Evolutionary conservation across 2,113 vertebrate species (phyloP), one percentile per base, ranked within the genome.

Genomic region (Nyctibius bracteatus): DNA sequence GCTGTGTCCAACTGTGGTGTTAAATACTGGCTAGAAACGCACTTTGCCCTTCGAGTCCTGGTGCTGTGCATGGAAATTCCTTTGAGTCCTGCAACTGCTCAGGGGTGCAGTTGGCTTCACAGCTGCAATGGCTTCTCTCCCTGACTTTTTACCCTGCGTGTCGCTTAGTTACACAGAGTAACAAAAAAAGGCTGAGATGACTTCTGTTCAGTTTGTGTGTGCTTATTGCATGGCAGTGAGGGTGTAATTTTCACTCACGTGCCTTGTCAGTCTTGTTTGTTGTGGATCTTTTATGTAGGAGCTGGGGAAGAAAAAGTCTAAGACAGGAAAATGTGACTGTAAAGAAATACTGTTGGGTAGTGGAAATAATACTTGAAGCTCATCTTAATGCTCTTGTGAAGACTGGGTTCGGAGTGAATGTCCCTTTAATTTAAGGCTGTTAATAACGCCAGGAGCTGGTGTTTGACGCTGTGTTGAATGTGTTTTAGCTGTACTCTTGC

Each of bases 361-460:
- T 25, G 33, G 41, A 74, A 94, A 47, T 35, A 41, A 13, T 30
- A 27, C 19, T 54, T 5, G 0, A 66, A 51, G 30, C 15, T 95
- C 31, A 30, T 62, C 37, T 72, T 47, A 59, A 24, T 44, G 54
- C 15, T 41, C 3, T 47, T 46, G 20, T 25, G 25, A 88, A 70
- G 72, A 30, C 28, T 54, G 86, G 31, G 68, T 87, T 89, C 89
- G 61, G 54, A 72, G 81, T 61, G 66, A 71, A 57, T 72, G 61
- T 88, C 65, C 14, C 80, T 96, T 94, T 95, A 93, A 95, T 61
- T 88, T 52, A 87, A 63, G n/a, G 44, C 77, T 87, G 63, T 47
- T 85, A 22, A 22, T 49, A 44, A 52, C 1, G 4, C 44, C 87
- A 77, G 49, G 57, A 80, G 57, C 46, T 88, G 82, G 8, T 65